These are phyloP conservation scores for Colius striatus DNA, from an alignment of 2,113 vertebrate genomes.

Conservation along the genomic window DNA sequence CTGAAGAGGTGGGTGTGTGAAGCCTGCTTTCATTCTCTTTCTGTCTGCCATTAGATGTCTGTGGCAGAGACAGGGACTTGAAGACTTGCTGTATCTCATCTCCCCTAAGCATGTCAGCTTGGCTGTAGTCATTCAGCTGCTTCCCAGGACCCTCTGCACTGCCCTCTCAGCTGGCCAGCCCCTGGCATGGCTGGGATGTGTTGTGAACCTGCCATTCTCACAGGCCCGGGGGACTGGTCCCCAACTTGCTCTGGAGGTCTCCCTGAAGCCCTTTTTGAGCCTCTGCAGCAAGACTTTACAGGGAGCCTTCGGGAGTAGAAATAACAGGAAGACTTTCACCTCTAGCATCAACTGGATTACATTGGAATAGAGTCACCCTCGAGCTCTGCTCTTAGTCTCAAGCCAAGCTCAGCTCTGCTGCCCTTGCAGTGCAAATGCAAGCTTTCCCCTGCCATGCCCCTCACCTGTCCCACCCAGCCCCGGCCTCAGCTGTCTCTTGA, in stretches of 20 bases:
- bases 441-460: background rate
- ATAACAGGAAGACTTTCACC: background rate
- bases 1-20: slow-evolving; percentile 69
- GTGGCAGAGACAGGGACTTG: background rate
- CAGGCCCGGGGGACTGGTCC: background rate
- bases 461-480: background rate
- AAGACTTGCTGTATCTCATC: slow-evolving; percentile 16
- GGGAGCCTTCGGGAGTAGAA: background rate
- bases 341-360: background rate
- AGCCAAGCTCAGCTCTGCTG: background rate
- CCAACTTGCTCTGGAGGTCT: background rate
- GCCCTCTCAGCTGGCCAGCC: background rate
- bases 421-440: background rate
- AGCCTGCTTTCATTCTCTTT: slow-evolving; percentile 60
- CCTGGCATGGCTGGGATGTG: background rate
- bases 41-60: slow-evolving; percentile 57
- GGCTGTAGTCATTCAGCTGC: background rate
- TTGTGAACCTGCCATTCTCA: background rate
- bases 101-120: background rate
- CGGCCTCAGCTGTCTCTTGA: background rate
- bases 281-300: background rate
- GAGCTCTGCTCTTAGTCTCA: background rate
- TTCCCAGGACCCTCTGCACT: background rate
- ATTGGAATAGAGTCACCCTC: background rate
- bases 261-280: background rate